phyloP scores from a whole-genome alignment of 1,140 invertebrate species.

The Ctenoplectra terminalis region DNA sequence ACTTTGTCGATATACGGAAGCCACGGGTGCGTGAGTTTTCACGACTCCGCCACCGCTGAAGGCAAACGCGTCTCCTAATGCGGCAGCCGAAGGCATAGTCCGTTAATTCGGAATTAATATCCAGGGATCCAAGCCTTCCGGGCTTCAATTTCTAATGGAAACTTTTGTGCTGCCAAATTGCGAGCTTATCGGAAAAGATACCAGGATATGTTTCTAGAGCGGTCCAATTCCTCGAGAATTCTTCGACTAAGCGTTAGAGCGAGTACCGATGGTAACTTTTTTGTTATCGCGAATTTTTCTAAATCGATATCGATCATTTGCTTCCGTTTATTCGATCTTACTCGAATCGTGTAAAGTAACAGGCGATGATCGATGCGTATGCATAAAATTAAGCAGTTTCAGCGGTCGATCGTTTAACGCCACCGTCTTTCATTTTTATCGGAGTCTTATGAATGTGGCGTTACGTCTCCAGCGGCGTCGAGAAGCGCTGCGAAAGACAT shows the following conservation, averaged over 20 bases:
- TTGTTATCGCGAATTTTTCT: too few species aligned
- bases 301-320: too few species aligned
- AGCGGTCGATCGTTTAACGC: background rate
- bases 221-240: background rate
- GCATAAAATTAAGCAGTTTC: slow-evolving; percentile 1
- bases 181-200: background rate
- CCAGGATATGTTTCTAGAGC: too few species aligned
- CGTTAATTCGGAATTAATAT: slow-evolving; percentile 67
- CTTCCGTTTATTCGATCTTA: background rate
- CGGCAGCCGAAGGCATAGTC: slow-evolving; percentile 32
- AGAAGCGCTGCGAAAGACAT: background rate
- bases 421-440: slow-evolving; percentile 15
- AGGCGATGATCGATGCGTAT: background rate
- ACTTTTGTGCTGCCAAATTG: slow-evolving; percentile 2
- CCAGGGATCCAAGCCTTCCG: background rate
- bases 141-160: slow-evolving; percentile 50
- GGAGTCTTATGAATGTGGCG: background rate
- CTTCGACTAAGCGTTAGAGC: background rate
- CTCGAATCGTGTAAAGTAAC: background rate
- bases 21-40: slow-evolving; percentile 59
- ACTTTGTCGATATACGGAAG: slow-evolving; percentile 67
- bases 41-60: slow-evolving; percentile 11
- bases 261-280: too few species aligned
- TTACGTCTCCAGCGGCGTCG: slow-evolving; percentile 3
- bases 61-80: slow-evolving; percentile 31